Percentiles rank a stretch among this genome's conserved stretches.
Evolutionary conservation across 2,888 invertebrate genomes (phyloP).

Genomic region (Drosophila tripunctata): DNA sequence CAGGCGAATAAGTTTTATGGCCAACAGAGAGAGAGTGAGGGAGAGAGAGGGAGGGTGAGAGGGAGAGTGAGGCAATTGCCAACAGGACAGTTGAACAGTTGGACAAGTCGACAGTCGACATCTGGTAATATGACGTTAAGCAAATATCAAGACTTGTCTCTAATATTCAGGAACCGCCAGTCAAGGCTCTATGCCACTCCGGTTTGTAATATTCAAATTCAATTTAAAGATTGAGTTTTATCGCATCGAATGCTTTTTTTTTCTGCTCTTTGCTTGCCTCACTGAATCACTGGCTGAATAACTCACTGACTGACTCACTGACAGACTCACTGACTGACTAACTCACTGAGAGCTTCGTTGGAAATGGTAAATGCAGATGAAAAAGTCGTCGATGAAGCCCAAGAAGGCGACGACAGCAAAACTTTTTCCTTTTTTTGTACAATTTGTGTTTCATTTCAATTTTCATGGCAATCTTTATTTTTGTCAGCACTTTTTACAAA

Average conservation of each 20-base stretch:
- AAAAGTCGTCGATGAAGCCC: neutral
- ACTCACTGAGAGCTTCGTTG: constrained; percentile 13
- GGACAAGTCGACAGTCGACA: constrained; percentile 41
- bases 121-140: constrained; percentile 71
- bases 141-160: constrained; percentile 60
- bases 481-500: neutral
- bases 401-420: constrained; percentile 15
- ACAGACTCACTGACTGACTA: constrained; percentile 3
- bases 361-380: constrained; percentile 14
- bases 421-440: constrained; percentile 33
- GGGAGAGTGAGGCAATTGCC: constrained; percentile 1
- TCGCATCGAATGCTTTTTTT: constrained; percentile 60
- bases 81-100: constrained; percentile 12
- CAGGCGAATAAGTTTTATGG: constrained; percentile 66
- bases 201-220: constrained; percentile 77
- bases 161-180: constrained; percentile 30
- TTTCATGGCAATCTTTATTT: constrained; percentile 18
- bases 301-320: constrained; percentile 12
- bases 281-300: constrained; percentile 22
- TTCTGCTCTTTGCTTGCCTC: constrained; percentile 65
- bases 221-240: constrained; percentile 79
- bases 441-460: constrained; percentile 34
- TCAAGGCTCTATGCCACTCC: constrained; percentile 13
- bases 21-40: constrained; percentile 4
- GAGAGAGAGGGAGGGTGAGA: neutral